Evolutionary conservation across 35 echinoderm and acorn worm species (phyloP), one percentile per base, ranked within the genome.

Genomic region (Nesometra sesokonis): DNA sequence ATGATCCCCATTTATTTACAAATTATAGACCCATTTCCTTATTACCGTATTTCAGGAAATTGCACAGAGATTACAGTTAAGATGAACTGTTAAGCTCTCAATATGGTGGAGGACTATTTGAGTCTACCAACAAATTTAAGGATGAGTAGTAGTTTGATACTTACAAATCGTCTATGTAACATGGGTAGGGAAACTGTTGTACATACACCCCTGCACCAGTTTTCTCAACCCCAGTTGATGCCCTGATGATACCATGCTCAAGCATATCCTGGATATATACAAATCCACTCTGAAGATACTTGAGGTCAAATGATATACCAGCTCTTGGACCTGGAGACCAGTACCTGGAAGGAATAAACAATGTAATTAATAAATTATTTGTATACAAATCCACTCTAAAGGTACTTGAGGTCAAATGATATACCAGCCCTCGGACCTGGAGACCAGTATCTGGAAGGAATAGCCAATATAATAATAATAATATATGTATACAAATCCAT

Each of bases 251-350:
- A 2, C 79, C 96, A 9, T 91, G 90, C 38, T 99, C 96, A 19
- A 99, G 32, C 90, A 99, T 94, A 76, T 99, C 96, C 83, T 99
- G 96, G 13, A 99, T 78, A 82, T 90, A 99, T 40, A 99, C 84
- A 37, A 99, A 97, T 0, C 96, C 96, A 46, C 86, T 89, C 39
- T 92, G 40, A 37, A 94, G 79, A 46, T 99, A 99, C 77, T 90
- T 90, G 17, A 85, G 19, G 35, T 87, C 81, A n/a, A 57, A 32
- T 13, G 88, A 85, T 9, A 30, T 11, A 15, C 47, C 36, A 0
- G 5, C 11, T 13, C 93, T 81, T 57, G 96, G 96, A 19, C 93
- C 93, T 11, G 92, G 96, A 32, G 83, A 83, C 92, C 96, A 94
- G 57, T 92, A 92, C 43, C 90, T 92, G 84, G 19, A 36, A 17